Evolutionary conservation across 2,888 invertebrate species (phyloP), one percentile per base, ranked within the genome.

Genomic region (Diloba caeruleocephala): DNA sequence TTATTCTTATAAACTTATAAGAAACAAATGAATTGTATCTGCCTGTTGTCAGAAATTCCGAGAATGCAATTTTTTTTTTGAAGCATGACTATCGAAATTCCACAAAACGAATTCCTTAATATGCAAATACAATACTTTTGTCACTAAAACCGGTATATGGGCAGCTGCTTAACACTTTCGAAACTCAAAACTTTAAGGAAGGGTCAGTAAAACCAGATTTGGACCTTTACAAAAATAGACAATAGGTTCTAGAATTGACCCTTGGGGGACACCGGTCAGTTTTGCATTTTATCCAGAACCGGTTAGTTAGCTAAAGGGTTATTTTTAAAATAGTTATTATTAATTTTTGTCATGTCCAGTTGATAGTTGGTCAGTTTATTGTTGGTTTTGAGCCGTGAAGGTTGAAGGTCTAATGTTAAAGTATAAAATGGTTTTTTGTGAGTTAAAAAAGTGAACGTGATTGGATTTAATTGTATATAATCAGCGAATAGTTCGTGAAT

Each of bases 131-230:
- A 72, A 52, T 39, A 52, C 54, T 56, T 69, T 84, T 84, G 81
- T 82, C 68, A 67, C 69, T 43, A 64, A 76, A 86, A 84, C 84
- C 80, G 79, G 84, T 84, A 74, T 59, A 42, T 57, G 38, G 79
- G 84, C 92, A 92, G 92, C 92, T 91, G 92, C 82, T 75, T 73
- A 60, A 64, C 33, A 57, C 48, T 63, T 71, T 57, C 8, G 72
- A 78, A 84, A 80, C 78, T 78, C 76, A 82, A 86, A 85, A 87
- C 84, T 84, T 82, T 79, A 91, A 89, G 90, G 82, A 91, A 90
- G 92, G 92, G 92, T 92, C 92, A 92, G 84, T 69, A 66, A 67
- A 90, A 92, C 91, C 89, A 88, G 92, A 92, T 90, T 93, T 89
- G 89, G 89, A 82, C 84, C 82, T 85, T 87, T 83, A 83, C 84